Evolutionary conservation across 2,113 vertebrate genomes (phyloP), one percentile per base, ranked within the genome.

Genomic region (Semnornis frantzii): DNA sequence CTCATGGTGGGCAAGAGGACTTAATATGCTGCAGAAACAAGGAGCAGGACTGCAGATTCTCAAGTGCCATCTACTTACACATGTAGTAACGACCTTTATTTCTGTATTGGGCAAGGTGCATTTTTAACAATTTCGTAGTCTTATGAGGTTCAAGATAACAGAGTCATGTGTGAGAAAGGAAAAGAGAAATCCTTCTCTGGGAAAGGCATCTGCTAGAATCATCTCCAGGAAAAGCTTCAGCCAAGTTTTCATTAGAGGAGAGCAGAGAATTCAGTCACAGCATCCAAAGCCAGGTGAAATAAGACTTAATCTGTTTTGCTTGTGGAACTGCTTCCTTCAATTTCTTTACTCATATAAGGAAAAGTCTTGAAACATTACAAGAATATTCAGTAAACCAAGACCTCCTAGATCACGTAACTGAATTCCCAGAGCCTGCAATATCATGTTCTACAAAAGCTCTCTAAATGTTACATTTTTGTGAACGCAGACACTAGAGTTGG

Each of bases 51-150:
- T 16, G 57, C 21, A 0, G 46, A 21, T 92, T 92, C 94, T 90
- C 84, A 76, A 24, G 55, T 82, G 91, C 95, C 95, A 95, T 57
- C 96, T 96, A 10, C 39, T 50, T 6, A 8, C 20, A 1, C 1
- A 8, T 8, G 0, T 37, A 2, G 28, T 1, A 8, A 10, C 0
- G 7, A 8, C 44, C 19, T 7, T 31, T 7, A 1, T 30, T 14
- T 50, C 1, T 39, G 28, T 17, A 2, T 54, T 34, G 7, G 24
- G 13, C 81, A 64, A 33, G 17, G 28, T 5, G 17, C 0, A 1
- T 8, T n/a, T 74, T 55, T 34, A 14, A 24, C 25, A 46, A 2
- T 55, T 55, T 7, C 5, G 8, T 8, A 5, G 3, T 62, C 68
- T 19, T 39, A 0, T 3, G 14, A 16, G 30, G 19, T 63, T 77